These are phyloP conservation scores for Phyllotreta striolata DNA, from an alignment of 2,888 invertebrate species.

Conservation along the genomic window DNA sequence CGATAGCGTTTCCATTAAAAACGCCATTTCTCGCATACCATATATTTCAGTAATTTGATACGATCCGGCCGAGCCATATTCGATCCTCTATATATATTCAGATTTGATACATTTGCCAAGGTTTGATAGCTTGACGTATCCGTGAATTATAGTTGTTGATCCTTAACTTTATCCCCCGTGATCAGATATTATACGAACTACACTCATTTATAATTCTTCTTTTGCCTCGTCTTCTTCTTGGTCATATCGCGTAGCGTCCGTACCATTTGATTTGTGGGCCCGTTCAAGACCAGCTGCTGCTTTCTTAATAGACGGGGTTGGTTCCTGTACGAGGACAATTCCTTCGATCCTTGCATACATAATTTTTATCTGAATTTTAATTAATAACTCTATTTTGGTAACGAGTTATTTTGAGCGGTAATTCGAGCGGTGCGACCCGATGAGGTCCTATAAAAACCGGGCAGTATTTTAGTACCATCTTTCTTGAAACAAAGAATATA, in stretches of 20 bases:
- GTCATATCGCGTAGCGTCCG: slow-evolving; percentile 30
- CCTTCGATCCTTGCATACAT: background rate
- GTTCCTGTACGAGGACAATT: slow-evolving; percentile 18
- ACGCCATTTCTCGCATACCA: slow-evolving; percentile 2
- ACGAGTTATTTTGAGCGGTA: no score
- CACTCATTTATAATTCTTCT: slow-evolving; percentile 41
- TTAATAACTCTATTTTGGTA: background rate
- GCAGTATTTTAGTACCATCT: slow-evolving; percentile 40
- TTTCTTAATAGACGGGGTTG: slow-evolving; percentile 36
- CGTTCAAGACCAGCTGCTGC: slow-evolving; percentile 38
- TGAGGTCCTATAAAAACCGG: slow-evolving; percentile 41
- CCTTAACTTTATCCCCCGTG: slow-evolving; percentile 42
- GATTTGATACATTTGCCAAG: slow-evolving; percentile 45
- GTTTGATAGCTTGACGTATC: slow-evolving; percentile 43
- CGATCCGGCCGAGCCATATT: slow-evolving; percentile 34
- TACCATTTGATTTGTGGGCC: slow-evolving; percentile 41
- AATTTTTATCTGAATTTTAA: background rate
- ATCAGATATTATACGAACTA: slow-evolving; percentile 41
- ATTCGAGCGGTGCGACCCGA: no score
- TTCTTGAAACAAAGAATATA: slow-evolving; percentile 44
- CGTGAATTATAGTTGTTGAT: slow-evolving; percentile 43
- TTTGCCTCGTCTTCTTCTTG: slow-evolving; percentile 18
- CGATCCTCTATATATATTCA: slow-evolving; percentile 39
- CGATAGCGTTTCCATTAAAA: background rate
- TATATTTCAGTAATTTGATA: slow-evolving; percentile 44